Base-by-base conservation (phyloP, 2,113 vertebrate genomes). In the Morone saxatilis region DNA sequence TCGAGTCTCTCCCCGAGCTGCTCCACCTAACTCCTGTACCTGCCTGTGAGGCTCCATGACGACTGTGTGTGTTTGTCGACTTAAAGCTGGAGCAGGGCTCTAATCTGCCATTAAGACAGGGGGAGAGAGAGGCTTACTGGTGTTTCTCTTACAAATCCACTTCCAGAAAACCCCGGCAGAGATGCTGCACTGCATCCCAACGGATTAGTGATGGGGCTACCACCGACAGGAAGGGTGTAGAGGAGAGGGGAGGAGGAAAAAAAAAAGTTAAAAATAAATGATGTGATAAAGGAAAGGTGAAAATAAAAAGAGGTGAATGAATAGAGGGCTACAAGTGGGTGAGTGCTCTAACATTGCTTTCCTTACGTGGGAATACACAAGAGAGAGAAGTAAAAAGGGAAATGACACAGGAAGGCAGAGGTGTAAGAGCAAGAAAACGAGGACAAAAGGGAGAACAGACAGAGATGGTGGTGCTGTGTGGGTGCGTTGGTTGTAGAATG, bases 121-220 rank as follows among this genome's bases (percentile, higher is more conserved):
- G 80, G 78, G 78, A 76, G 60, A 86, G 90, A 84, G 81, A 77
- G 92, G 90, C 91, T 94, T 94, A 94, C 87, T 86, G 85, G 89
- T 94, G 92, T 94, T 93, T 94, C 93, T 90, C 89, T 94, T 93
- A 93, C 93, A 94, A 94, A 94, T 94, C 94, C 93, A 94, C 94
- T 94, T 83, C 88, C 85, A 87, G 85, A 89, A 89, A 92, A 84
- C 80, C 88, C 91, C 65, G 45, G 56, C 83, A 85, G 89, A 88
- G 86, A 89, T 66, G 88, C 81, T 70, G 84, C 85, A 60, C 89
- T 76, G 76, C 87, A 80, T 92, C 92, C 87, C 81, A 48, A 53
- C 51, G 84, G 93, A 94, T 94, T 93, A 93, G 84, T 36, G 79
- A 48, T 14, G 71, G 66, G 78, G 79, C 56, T 73, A 67, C 76